Percentiles rank a stretch among this genome's conserved stretches.
Evolutionary conservation across 2,888 invertebrate species (phyloP).

Genomic region (Conomelus anceps): DNA sequence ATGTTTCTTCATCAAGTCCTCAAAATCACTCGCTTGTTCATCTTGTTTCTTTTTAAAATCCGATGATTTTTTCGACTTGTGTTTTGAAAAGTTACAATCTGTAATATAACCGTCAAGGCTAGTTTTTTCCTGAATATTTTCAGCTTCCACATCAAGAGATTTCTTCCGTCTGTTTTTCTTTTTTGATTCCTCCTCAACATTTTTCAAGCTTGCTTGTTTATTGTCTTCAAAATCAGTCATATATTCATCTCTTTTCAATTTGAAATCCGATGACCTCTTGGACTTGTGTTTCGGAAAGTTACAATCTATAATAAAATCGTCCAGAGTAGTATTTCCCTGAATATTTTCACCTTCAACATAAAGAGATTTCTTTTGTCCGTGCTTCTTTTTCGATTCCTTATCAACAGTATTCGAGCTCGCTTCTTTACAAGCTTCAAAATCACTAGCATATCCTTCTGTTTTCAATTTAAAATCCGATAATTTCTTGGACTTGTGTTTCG

Average conservation of each 20-base stretch:
- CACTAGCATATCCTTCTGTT: no score
- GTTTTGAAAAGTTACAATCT: no score
- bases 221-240: background rate
- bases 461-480: no score
- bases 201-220: background rate
- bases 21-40: no score
- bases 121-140: no score
- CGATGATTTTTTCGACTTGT: no score
- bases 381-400: background rate
- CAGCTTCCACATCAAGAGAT: no score
- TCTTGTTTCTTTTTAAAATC: no score
- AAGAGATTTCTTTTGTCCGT: background rate
- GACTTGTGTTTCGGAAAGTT: background rate
- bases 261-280: background rate
- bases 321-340: background rate
- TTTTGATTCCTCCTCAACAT: background rate
- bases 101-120: no score
- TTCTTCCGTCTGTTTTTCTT: background rate
- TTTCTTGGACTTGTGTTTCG: no score
- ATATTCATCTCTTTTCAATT: background rate
- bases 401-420: background rate
- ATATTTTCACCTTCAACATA: background rate
- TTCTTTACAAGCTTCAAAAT: background rate
- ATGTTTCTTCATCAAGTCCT: no score
- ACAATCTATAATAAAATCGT: background rate